Conservation (phyloP, 2,888 invertebrate species). For the Mythimna impura region DNA sequence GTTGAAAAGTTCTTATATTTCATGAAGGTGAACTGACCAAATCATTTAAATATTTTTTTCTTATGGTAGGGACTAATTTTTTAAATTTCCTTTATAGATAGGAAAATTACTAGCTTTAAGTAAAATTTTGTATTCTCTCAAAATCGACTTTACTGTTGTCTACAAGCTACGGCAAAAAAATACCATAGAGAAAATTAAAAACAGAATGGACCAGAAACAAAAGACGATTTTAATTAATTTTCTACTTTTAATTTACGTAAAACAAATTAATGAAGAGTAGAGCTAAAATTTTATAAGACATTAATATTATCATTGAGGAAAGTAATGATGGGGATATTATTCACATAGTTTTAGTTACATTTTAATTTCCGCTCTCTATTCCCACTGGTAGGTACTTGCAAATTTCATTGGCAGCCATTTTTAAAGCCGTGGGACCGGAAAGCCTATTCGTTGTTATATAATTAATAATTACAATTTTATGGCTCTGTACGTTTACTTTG, state of each 20-base stretch:
- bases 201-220: constrained; percentile 2
- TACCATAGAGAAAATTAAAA: not conserved
- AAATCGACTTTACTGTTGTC: not conserved
- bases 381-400: constrained; percentile 43
- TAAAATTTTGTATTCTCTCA: too few relatives aligned
- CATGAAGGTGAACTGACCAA: too few relatives aligned
- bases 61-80: too few relatives aligned
- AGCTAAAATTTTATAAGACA: constrained; percentile 28
- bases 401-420: constrained; percentile 55
- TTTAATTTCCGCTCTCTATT: constrained; percentile 63
- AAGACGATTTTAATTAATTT: constrained; percentile 33
- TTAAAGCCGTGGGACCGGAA: constrained; percentile 62
- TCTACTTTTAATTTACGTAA: constrained; percentile 5
- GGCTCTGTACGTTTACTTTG: constrained; percentile 39
- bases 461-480: constrained; percentile 49
- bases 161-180: not conserved
- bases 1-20: too few relatives aligned
- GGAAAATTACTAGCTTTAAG: too few relatives aligned
- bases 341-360: constrained; percentile 46
- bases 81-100: too few relatives aligned
- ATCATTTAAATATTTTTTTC: too few relatives aligned
- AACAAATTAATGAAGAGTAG: constrained; percentile 20
- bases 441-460: constrained; percentile 55
- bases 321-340: constrained; percentile 48
- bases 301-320: constrained; percentile 40